Evolutionary conservation across 2,113 vertebrate species (phyloP).

Genomic region (Saguinus midas): DNA sequence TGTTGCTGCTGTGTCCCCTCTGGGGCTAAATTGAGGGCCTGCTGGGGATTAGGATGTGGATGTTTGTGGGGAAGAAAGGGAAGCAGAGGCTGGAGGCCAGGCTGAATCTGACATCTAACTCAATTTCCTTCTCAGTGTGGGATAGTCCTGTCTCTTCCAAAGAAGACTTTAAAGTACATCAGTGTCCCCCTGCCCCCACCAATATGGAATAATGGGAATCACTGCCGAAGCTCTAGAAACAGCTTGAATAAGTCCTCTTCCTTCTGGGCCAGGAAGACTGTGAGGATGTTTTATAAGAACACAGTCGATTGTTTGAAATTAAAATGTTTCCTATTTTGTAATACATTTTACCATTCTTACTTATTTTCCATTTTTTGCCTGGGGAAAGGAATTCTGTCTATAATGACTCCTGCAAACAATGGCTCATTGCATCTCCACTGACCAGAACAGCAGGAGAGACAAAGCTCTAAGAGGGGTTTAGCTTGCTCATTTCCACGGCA

Average conservation of each 20-base stretch:
- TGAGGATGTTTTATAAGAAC: background rate
- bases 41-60: background rate
- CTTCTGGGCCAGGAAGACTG: background rate
- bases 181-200: background rate
- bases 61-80: background rate
- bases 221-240: background rate
- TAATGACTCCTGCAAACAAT: background rate
- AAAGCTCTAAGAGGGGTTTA: background rate
- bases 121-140: background rate
- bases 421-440: background rate
- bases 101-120: background rate
- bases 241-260: background rate
- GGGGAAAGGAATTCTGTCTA: background rate
- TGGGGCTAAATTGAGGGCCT: background rate
- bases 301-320: background rate
- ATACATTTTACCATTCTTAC: background rate
- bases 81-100: background rate
- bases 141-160: background rate
- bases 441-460: background rate
- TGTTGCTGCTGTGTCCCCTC: rapidly evolving
- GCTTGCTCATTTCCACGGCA: background rate
- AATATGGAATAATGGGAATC: background rate
- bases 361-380: background rate
- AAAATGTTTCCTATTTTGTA: background rate
- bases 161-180: background rate